phyloP scores from a whole-genome alignment of 2,888 invertebrate genomes.

The Diploptera punctata region DNA sequence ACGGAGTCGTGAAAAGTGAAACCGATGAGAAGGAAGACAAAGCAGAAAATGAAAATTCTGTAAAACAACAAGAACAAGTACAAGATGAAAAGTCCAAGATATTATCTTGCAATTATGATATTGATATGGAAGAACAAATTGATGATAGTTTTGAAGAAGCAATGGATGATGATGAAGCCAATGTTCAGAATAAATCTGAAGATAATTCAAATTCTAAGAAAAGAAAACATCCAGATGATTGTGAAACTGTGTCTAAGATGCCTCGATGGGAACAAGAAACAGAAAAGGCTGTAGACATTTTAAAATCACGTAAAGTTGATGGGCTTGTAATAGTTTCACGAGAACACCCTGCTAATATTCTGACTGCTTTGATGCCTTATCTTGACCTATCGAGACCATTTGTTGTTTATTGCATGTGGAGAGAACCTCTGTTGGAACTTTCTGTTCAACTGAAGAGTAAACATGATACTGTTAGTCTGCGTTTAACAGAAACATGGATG shows the following conservation, averaged over 20 bases:
- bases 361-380: constrained; percentile 76
- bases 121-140: background rate
- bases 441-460: constrained; percentile 78
- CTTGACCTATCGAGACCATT: constrained; percentile 83
- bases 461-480: constrained; percentile 74
- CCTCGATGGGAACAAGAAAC: constrained; percentile 75
- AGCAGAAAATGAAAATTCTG: constrained; percentile 31
- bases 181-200: background rate
- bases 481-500: constrained; percentile 85
- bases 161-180: constrained; percentile 39
- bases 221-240: constrained; percentile 34
- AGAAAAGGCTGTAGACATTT: constrained; percentile 66
- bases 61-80: constrained; percentile 32
- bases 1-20: constrained; percentile 38
- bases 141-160: background rate
- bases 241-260: constrained; percentile 54
- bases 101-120: background rate
- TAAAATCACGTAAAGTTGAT: constrained; percentile 69
- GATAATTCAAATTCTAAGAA: too few relatives aligned
- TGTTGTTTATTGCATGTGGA: constrained; percentile 80
- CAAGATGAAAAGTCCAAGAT: constrained; percentile 34
- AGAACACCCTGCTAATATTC: constrained; percentile 84
- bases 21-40: constrained; percentile 31
- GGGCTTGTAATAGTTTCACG: constrained; percentile 80
- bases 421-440: constrained; percentile 85